Evolutionary conservation across 2,888 invertebrate genomes (phyloP).

Genomic region (Zootermopsis nevadensis): DNA sequence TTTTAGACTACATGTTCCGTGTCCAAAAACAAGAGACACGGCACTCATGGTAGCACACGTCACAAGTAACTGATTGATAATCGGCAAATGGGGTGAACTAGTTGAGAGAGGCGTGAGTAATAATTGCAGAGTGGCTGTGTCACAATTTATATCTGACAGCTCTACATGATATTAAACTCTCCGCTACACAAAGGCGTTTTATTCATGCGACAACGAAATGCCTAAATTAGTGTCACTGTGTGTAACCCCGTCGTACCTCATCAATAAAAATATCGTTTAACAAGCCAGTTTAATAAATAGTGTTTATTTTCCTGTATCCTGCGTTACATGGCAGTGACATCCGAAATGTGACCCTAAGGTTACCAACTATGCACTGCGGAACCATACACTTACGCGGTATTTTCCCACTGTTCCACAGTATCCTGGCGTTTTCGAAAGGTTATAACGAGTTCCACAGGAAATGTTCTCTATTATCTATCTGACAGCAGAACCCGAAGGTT

Average conservation of each 20-base stretch:
- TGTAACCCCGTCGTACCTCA: not conserved
- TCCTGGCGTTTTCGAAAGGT: too few relatives aligned
- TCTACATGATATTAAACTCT: not conserved
- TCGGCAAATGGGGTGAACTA: conserved; percentile 30
- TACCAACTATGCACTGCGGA: too few relatives aligned
- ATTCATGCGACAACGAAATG: not conserved
- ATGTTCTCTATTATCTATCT: too few relatives aligned
- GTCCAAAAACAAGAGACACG: conserved; percentile 11
- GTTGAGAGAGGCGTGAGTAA: not conserved
- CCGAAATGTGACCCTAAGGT: too few relatives aligned
- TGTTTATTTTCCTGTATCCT: too few relatives aligned
- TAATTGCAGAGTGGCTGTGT: conserved; percentile 25
- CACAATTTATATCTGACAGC: conserved; percentile 13
- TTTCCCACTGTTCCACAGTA: too few relatives aligned
- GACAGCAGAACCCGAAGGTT: too few relatives aligned
- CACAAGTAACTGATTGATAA: conserved; percentile 35
- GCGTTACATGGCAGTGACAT: too few relatives aligned
- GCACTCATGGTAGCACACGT: not conserved
- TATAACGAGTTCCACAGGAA: too few relatives aligned
- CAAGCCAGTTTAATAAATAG: too few relatives aligned
- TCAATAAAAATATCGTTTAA: too few relatives aligned
- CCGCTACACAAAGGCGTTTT: not conserved
- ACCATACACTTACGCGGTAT: too few relatives aligned
- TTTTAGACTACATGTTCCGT: not conserved
- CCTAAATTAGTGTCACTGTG: not conserved